Base-by-base conservation (phyloP, 2,888 invertebrate species). In the Argyra leucocephala region DNA sequence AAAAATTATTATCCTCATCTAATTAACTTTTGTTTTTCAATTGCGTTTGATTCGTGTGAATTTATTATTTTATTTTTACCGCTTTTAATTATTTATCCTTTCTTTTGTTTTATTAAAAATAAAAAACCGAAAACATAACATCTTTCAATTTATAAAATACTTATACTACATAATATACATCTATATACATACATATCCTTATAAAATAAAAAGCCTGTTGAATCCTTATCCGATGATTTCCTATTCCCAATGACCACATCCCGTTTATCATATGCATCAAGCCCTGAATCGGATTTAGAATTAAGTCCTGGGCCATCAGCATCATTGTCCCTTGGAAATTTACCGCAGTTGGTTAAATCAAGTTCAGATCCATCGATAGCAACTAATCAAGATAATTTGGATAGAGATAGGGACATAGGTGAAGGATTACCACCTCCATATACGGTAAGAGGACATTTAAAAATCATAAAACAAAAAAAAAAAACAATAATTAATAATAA, bases 241-340 rank as follows among this genome's bases (percentile, higher is more conserved):
- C 88, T 97, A 78, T 97, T 97, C 86, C 96, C 96, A 78, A 96
- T 96, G 96, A 93, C 93, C 73, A 91, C 92, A 76, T 88, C 93
- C 79, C 89, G 95, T 78, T 84, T 96, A 72, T 96, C 96, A 76
- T 96, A 95, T 82, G 95, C 95, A 71, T 95, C 95, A 76, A 94
- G 94, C 78, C 95, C 95, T 70, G 96, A 96, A 83, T 94, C 93
- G 78, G 96, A 96, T 82, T 84, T 93, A 80, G 96, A 96, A 78
- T 87, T 91, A 76, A 91, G 91, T 77, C 87, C 87, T 69, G 87
- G 87, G 73, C 87, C 87, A 69, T 85, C 85, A 70, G 81, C 84
- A 72, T 81, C 83, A 72, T 81, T 83, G 76, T 84, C 77, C 76
- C 81, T 81, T 75, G 83, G 81, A 76, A 80, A 80, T 78, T 79